Evolutionary conservation across 2,113 vertebrate species (phyloP).

Genomic region (Triplophysa dalaica): DNA sequence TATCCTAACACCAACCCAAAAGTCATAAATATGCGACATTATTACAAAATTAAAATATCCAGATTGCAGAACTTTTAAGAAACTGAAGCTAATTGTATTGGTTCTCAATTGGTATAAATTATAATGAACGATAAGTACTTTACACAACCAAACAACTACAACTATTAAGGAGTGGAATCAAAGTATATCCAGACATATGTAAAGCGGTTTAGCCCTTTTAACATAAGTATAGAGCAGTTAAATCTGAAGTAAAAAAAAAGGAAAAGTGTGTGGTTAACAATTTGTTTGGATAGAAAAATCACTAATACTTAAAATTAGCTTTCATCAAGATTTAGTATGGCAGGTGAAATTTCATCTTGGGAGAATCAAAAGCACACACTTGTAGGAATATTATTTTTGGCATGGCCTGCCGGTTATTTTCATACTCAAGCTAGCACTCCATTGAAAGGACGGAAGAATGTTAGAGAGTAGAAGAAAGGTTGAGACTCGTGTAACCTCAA

Average conservation of each 20-base stretch:
- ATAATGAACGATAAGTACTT: neutral
- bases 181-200: constrained; percentile 7
- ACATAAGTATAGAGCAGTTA: constrained; percentile 8
- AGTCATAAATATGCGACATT: too few species aligned
- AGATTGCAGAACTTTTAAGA: neutral
- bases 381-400: constrained; percentile 46
- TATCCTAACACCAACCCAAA: constrained; percentile 22
- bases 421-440: constrained; percentile 24
- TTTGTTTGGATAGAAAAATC: constrained; percentile 40
- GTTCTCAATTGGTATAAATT: neutral
- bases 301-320: constrained; percentile 33
- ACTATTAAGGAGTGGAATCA: constrained; percentile 5
- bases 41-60: neutral
- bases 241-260: constrained; percentile 16
- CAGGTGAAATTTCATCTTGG: constrained; percentile 16
- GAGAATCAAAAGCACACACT: constrained; percentile 42
- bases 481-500: constrained; percentile 34
- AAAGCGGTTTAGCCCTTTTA: constrained; percentile 6
- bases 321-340: constrained; percentile 25
- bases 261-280: constrained; percentile 38
- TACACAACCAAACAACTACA: neutral
- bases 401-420: constrained; percentile 39
- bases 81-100: neutral
- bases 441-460: constrained; percentile 42
- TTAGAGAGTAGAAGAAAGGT: constrained; percentile 34